Evolutionary conservation across 2,113 vertebrate genomes (phyloP).

Genomic region (Hemibagrus wyckioides): DNA sequence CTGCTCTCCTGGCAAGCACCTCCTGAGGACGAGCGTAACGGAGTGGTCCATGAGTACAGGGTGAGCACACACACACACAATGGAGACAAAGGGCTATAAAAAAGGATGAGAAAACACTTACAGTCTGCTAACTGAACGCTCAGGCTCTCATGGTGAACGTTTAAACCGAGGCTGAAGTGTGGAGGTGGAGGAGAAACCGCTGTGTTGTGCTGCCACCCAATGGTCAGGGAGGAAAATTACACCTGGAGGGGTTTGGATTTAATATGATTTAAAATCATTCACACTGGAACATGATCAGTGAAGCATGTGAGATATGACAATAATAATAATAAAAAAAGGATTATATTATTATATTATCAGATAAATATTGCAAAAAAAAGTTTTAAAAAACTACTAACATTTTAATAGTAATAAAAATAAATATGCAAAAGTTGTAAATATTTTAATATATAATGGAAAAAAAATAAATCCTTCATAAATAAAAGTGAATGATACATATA

Average conservation of each 20-base stretch:
- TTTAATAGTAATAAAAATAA: neutral
- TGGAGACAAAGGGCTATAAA: constrained; percentile 26
- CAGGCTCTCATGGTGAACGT: neutral
- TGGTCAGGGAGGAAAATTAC: constrained; percentile 63
- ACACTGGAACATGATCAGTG: neutral
- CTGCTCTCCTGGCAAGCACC: constrained; percentile 95
- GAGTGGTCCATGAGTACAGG: constrained; percentile 97
- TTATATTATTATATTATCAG: no score
- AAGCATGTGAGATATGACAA: neutral
- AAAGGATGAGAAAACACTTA: neutral
- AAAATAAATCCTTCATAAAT: neutral
- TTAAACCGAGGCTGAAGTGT: neutral
- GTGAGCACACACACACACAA: constrained; percentile 65
- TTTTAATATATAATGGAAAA: neutral
- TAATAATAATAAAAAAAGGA: no score
- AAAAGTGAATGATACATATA: neutral
- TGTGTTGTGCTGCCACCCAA: constrained; percentile 84
- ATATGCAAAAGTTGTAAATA: neutral
- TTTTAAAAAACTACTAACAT: no score
- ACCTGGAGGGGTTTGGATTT: neutral
- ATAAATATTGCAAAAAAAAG: no score
- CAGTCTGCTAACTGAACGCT: neutral
- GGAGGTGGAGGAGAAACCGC: constrained; percentile 55
- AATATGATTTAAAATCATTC: neutral
- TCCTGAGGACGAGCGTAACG: constrained; percentile 91